phyloP scores from a whole-genome alignment of 2,888 invertebrate genomes.

The Horisme vitalbata region DNA sequence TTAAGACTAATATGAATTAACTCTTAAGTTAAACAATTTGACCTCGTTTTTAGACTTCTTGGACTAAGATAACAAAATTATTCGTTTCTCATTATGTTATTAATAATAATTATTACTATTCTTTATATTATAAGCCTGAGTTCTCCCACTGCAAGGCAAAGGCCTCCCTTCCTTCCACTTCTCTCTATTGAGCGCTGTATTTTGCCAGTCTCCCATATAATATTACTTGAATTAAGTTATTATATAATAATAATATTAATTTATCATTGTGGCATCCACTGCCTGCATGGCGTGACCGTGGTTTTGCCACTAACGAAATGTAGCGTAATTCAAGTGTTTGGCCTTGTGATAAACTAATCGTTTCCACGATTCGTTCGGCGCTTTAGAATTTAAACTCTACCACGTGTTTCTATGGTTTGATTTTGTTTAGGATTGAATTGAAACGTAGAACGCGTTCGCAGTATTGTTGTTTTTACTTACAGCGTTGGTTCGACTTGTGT shows the following conservation, averaged over 20 bases:
- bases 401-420: conserved; percentile 16
- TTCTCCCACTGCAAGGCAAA: too few species aligned
- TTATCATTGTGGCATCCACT: conserved; percentile 5
- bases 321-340: conserved; percentile 46
- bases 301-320: conserved; percentile 34
- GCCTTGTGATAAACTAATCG: conserved; percentile 53
- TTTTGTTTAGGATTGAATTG: conserved; percentile 22
- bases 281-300: conserved; percentile 8
- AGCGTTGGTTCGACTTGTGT: conserved; percentile 8
- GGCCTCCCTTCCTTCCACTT: too few species aligned
- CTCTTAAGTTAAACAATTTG: too few species aligned
- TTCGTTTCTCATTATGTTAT: too few species aligned
- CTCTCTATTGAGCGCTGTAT: too few species aligned
- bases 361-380: conserved; percentile 32
- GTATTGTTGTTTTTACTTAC: neutral
- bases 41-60: too few species aligned
- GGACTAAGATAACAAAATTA: too few species aligned
- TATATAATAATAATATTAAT: neutral
- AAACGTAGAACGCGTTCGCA: conserved; percentile 3
- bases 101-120: too few species aligned
- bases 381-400: conserved; percentile 25
- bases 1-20: too few species aligned
- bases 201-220: too few species aligned
- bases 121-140: too few species aligned
- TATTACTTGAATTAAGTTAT: too few species aligned